Conservation (phyloP, 2,797 vertebrate species). For the Lerista edwardsae region DNA sequence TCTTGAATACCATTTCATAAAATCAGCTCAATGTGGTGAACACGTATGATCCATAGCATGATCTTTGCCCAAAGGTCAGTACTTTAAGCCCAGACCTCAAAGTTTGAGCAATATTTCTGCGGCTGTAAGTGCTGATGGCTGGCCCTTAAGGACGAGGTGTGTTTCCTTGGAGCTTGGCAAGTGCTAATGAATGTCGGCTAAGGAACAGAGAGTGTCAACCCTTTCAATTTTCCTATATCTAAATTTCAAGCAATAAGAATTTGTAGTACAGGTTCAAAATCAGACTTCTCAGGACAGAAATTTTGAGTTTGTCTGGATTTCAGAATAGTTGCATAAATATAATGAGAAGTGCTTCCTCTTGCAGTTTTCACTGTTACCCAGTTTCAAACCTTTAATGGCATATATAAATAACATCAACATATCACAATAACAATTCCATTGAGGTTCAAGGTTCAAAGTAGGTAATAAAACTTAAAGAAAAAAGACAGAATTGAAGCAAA, state of each 20-base stretch:
- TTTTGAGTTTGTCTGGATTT: too few relatives aligned
- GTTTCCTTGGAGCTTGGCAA: not conserved
- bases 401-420: too few relatives aligned
- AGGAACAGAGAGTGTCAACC: not conserved
- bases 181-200: not conserved
- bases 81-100: not conserved
- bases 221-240: not conserved
- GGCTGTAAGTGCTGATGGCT: not conserved
- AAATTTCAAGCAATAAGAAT: slow-evolving; percentile 19
- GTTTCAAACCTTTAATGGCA: too few relatives aligned
- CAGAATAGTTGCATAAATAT: too few relatives aligned
- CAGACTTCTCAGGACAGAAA: too few relatives aligned
- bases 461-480: too few relatives aligned
- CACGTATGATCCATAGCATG: not conserved
- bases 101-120: not conserved
- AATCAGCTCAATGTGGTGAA: not conserved
- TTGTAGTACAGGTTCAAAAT: too few relatives aligned
- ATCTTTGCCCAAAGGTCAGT: not conserved
- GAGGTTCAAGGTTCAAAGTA: too few relatives aligned
- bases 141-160: not conserved
- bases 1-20: not conserved
- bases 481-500: too few relatives aligned
- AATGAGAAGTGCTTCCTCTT: too few relatives aligned
- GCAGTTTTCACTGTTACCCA: too few relatives aligned
- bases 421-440: too few relatives aligned